A percentile compares a stretch with the other conserved stretches of the same genome.
Conservation (phyloP, 1,140 invertebrate genomes). For the Drosophila simulans region DNA sequence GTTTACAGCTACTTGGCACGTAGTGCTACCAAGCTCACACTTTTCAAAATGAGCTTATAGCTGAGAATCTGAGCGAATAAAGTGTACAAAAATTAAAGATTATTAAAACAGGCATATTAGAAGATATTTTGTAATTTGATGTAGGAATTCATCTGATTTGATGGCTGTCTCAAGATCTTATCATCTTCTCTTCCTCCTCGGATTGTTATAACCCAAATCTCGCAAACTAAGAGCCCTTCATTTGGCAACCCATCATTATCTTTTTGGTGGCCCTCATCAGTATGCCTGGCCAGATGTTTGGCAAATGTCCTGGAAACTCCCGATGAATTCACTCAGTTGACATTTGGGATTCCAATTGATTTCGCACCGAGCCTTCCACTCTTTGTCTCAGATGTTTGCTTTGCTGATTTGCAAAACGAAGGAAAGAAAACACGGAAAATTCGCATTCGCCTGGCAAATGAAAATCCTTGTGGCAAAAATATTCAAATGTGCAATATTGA, state of each 20-base stretch:
- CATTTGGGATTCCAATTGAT: slow-evolving; percentile 75
- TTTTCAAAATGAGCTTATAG: slow-evolving; percentile 5
- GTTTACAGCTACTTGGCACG: slow-evolving; percentile 48
- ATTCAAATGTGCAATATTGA: slow-evolving; percentile 74
- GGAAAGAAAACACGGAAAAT: slow-evolving; percentile 28
- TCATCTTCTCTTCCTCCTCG: background rate
- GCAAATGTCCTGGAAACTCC: slow-evolving; percentile 49
- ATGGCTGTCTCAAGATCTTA: too few relatives aligned
- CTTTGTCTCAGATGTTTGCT: slow-evolving; percentile 55
- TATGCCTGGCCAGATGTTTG: slow-evolving; percentile 50
- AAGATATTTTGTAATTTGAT: too few relatives aligned
- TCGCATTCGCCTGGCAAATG: slow-evolving; percentile 68
- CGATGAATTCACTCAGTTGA: slow-evolving; percentile 60
- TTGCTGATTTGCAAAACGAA: slow-evolving; percentile 67
- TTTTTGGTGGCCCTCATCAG: slow-evolving; percentile 27
- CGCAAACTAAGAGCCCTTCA: slow-evolving; percentile 6
- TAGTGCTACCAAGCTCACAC: slow-evolving; percentile 56
- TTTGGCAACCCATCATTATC: slow-evolving; percentile 19
- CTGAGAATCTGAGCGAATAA: too few relatives aligned
- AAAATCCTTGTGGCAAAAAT: slow-evolving; percentile 57
- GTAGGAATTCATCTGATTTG: too few relatives aligned
- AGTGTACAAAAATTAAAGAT: too few relatives aligned
- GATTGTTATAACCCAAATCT: background rate
- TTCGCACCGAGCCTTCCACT: slow-evolving; percentile 34
- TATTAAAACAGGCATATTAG: too few relatives aligned